Conservation (phyloP, 2,888 invertebrate genomes). For the Sipha maydis region DNA sequence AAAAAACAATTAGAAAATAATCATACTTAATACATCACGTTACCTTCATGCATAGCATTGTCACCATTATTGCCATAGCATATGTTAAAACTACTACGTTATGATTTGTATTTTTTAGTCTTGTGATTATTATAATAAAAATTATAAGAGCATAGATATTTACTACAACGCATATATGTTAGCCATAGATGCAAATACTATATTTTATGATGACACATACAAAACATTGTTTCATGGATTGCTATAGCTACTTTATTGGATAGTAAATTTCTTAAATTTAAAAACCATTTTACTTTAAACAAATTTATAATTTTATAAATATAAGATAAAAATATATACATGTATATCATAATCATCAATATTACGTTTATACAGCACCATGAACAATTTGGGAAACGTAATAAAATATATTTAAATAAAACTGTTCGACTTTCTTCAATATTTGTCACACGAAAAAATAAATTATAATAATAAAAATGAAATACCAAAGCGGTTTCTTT, state of each 20-base stretch:
- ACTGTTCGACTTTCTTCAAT: conserved; percentile 4
- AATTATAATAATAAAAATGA: not conserved
- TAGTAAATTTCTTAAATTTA: conserved; percentile 12
- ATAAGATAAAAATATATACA: not conserved
- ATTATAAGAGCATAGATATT: not conserved
- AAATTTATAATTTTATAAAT: conserved; percentile 39
- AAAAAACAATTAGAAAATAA: not conserved
- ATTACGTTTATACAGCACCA: conserved; percentile 25
- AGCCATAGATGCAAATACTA: not conserved
- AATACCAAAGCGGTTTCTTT: not conserved
- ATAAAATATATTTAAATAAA: conserved; percentile 52
- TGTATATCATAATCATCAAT: not conserved
- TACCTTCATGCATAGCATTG: no score
- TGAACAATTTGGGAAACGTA: conserved; percentile 42
- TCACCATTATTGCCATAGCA: no score
- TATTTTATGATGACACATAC: not conserved
- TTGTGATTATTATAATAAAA: no score
- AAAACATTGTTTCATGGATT: not conserved
- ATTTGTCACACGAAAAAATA: not conserved
- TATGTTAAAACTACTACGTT: no score
- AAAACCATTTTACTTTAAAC: conserved; percentile 28
- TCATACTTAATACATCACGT: no score
- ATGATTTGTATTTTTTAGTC: no score
- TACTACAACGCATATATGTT: not conserved
- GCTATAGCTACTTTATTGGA: not conserved